Conservation (phyloP, 2,113 vertebrate species). For the Dipodomys merriami region DNA sequence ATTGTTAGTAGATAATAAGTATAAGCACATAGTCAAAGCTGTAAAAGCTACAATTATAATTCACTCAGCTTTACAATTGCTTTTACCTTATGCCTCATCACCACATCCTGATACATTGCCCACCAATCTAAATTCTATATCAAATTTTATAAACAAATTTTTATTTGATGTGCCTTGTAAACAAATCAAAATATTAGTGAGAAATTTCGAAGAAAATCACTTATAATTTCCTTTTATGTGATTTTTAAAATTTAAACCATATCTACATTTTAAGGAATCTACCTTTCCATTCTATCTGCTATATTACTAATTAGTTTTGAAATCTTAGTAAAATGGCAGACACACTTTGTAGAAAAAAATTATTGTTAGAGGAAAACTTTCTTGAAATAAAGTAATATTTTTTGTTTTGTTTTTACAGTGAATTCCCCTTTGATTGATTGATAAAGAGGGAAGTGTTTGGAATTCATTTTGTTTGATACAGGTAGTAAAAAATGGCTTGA, state of each 20-base stretch:
- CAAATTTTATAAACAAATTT: not conserved
- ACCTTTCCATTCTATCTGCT: not conserved
- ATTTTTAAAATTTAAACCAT: slow-evolving; percentile 18
- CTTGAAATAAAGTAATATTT: slow-evolving; percentile 1
- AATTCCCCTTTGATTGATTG: slow-evolving; percentile 40
- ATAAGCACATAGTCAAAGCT: not conserved
- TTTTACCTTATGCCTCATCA: not conserved
- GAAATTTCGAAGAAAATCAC: not conserved
- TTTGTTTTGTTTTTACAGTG: not conserved
- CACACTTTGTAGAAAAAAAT: slow-evolving; percentile 14
- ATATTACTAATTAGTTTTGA: slow-evolving; percentile 38
- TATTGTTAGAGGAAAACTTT: not conserved
- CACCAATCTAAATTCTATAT: not conserved
- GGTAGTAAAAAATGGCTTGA: slow-evolving; percentile 40
- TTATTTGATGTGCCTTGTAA: not conserved
- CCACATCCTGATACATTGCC: not conserved
- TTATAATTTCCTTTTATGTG: not conserved
- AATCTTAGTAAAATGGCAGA: slow-evolving; percentile 12
- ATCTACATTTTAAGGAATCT: not conserved
- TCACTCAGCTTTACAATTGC: not conserved
- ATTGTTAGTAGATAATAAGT: not conserved
- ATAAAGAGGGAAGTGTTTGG: slow-evolving; percentile 42
- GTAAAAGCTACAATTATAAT: not conserved
- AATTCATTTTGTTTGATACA: slow-evolving; percentile 53
- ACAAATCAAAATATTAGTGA: slow-evolving; percentile 3